These are phyloP conservation scores for Solenodon paradoxus DNA, from an alignment of 2,113 vertebrate species.

Conservation along the genomic window DNA sequence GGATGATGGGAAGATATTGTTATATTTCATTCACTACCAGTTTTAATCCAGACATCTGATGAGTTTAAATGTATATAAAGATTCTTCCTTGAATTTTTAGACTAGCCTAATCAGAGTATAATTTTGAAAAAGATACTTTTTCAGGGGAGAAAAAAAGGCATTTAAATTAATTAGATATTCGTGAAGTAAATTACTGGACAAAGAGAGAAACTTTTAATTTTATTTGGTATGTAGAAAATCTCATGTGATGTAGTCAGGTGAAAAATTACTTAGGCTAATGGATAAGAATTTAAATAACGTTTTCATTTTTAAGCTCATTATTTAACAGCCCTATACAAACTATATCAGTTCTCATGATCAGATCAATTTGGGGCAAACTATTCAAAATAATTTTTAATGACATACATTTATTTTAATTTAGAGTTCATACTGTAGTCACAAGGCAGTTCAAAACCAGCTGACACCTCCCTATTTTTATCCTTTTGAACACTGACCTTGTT, in stretches of 20 bases:
- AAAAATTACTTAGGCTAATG: not conserved
- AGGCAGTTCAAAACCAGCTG: not conserved
- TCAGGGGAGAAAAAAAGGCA: not conserved
- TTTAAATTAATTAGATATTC: not conserved
- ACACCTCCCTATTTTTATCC: not conserved
- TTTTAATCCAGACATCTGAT: not conserved
- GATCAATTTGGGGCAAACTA: not conserved
- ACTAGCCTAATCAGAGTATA: not conserved
- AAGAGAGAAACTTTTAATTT: not conserved
- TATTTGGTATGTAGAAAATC: not conserved
- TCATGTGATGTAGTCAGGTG: not conserved
- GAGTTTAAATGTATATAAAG: not conserved
- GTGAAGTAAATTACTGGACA: not conserved
- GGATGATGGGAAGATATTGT: not conserved
- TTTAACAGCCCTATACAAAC: not conserved
- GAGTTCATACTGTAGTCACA: not conserved
- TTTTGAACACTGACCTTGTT: not conserved
- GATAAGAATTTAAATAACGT: not conserved
- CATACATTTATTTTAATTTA: not conserved
- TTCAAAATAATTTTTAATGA: not conserved
- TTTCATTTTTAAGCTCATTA: not conserved
- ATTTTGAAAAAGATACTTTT: not conserved
- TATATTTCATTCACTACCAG: not conserved
- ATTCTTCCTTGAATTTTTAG: not conserved
- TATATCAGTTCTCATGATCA: not conserved